Percentiles rank a stretch among this genome's conserved stretches.
Evolutionary conservation across 1,140 invertebrate genomes (phyloP).

Genomic region (Megalopta genalis): DNA sequence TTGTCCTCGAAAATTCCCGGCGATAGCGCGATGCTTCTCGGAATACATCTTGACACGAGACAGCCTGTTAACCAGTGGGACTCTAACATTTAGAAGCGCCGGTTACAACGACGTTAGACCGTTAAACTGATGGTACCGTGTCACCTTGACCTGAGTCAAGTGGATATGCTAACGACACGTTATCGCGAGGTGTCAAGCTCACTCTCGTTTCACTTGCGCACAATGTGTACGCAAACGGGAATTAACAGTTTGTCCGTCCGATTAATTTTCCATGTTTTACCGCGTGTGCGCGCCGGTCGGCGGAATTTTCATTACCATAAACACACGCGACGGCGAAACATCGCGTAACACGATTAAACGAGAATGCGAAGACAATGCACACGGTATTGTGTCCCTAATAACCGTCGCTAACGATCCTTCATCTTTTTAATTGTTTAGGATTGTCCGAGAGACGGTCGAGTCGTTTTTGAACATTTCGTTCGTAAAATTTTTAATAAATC

Average conservation of each 20-base stretch:
- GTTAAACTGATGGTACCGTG: constrained; percentile 6
- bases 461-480: too few species aligned
- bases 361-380: too few species aligned
- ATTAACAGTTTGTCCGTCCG: background rate
- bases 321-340: too few species aligned
- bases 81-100: background rate
- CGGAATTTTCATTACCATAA: too few species aligned
- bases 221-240: background rate
- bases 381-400: too few species aligned
- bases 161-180: constrained; percentile 14
- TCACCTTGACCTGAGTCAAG: constrained; percentile 20
- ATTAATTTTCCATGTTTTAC: too few species aligned
- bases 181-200: constrained; percentile 12
- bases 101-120: constrained; percentile 14
- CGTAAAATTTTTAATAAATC: too few species aligned
- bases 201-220: background rate
- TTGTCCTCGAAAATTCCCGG: background rate
- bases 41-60: background rate
- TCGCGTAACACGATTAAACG: too few species aligned
- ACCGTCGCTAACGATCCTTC: too few species aligned
- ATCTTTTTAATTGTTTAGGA: too few species aligned
- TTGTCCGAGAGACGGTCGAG: too few species aligned
- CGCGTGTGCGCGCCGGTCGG: too few species aligned
- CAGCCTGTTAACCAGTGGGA: background rate
- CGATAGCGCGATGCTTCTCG: background rate